phyloP scores from a whole-genome alignment of 2,797 vertebrate genomes.

The Pogonophryne albipinna region DNA sequence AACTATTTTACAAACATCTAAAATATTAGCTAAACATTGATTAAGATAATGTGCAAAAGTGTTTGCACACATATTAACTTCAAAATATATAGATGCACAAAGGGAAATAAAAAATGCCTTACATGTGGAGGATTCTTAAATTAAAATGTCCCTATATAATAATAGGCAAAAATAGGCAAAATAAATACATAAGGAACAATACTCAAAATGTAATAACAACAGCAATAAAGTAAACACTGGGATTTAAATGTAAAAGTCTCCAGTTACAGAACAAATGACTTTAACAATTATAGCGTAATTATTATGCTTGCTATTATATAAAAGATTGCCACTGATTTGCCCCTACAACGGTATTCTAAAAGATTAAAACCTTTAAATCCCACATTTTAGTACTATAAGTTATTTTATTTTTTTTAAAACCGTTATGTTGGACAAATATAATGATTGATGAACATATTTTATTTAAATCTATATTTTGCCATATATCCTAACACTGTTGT shows the following conservation, averaged over 20 bases:
- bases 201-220: background rate
- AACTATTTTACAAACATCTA: background rate
- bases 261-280: too few species aligned
- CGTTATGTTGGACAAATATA: background rate
- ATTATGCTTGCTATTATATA: too few species aligned
- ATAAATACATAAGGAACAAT: background rate
- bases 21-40: background rate
- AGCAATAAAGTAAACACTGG: background rate
- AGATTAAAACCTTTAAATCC: too few species aligned
- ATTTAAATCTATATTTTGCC: background rate
- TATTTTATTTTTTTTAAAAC: background rate
- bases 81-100: background rate
- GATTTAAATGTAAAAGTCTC: background rate
- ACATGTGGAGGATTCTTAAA: background rate
- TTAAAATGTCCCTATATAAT: background rate
- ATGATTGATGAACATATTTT: too few species aligned
- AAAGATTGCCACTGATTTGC: too few species aligned
- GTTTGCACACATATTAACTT: background rate
- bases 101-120: background rate
- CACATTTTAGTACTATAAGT: too few species aligned
- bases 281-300: background rate
- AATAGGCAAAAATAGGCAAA: background rate
- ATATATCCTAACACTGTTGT: background rate
- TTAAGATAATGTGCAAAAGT: background rate
- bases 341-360: too few species aligned